Percentiles rank a stretch among this genome's conserved stretches.
phyloP scores from a whole-genome alignment of 2,888 invertebrate genomes.

The Clistopyga incitator region DNA sequence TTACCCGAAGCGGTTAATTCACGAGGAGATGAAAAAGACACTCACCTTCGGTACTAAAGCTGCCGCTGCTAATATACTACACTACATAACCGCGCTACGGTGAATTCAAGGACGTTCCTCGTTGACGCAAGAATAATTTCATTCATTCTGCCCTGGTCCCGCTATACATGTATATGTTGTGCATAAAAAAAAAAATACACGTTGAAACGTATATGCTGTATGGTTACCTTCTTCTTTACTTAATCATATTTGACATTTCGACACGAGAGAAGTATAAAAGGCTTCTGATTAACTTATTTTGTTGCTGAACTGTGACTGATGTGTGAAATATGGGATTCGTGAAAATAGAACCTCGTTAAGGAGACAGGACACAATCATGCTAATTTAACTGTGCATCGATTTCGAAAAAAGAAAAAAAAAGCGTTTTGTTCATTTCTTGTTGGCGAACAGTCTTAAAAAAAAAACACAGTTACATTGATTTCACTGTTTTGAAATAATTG shows the following conservation, averaged over 20 bases:
- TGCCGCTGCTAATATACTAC: constrained; percentile 14
- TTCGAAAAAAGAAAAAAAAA: too few relatives aligned
- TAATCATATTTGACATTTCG: constrained; percentile 57
- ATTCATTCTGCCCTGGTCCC: constrained; percentile 29
- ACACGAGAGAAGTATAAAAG: constrained; percentile 19
- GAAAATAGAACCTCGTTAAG: constrained; percentile 5
- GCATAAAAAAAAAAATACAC: background rate
- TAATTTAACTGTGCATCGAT: background rate
- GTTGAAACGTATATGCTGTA: background rate
- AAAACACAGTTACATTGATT: too few relatives aligned
- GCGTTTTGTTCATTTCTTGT: too few relatives aligned
- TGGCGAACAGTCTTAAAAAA: too few relatives aligned
- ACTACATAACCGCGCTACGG: background rate
- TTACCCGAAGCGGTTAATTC: constrained; percentile 32
- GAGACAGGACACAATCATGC: background rate
- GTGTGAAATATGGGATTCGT: constrained; percentile 16
- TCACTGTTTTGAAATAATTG: too few relatives aligned
- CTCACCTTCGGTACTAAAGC: constrained; percentile 25
- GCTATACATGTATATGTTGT: background rate
- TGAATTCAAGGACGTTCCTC: constrained; percentile 39
- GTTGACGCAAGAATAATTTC: constrained; percentile 43
- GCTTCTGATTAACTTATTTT: constrained; percentile 37
- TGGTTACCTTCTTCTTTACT: constrained; percentile 15
- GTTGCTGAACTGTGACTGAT: constrained; percentile 2
- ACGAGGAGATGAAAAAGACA: constrained; percentile 23